Conservation (phyloP, 2,888 invertebrate species). For the Dromius quadrimaculatus region DNA sequence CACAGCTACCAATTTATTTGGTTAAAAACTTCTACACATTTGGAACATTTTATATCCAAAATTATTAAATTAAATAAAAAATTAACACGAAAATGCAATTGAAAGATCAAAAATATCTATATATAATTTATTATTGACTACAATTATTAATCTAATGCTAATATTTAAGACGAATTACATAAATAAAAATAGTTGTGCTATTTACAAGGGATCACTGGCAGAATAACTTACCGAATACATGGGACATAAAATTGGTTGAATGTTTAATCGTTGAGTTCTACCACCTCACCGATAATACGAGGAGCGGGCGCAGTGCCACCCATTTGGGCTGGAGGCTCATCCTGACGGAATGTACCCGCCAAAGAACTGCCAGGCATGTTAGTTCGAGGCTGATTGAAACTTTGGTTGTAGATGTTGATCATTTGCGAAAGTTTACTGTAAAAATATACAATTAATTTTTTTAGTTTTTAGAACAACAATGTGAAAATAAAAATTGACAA, state of each 20-base stretch:
- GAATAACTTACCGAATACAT: conserved; percentile 12
- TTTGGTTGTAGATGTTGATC: conserved; percentile 30
- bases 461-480: too few species aligned
- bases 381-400: conserved; percentile 11
- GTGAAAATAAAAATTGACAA: not conserved
- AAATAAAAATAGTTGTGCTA: conserved; percentile 24
- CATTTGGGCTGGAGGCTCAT: not conserved
- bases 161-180: not conserved
- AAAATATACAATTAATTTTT: not conserved
- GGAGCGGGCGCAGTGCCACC: conserved; percentile 1
- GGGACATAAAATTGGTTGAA: conserved; percentile 6
- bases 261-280: conserved; percentile 44
- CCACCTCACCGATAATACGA: conserved; percentile 20
- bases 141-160: conserved; percentile 28
- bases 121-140: conserved; percentile 28
- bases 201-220: conserved; percentile 32
- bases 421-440: conserved; percentile 33
- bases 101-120: conserved; percentile 26
- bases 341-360: conserved; percentile 10
- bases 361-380: conserved; percentile 19
- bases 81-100: too few species aligned
- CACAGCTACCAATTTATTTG: too few species aligned
- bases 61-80: too few species aligned
- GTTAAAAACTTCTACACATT: not conserved
- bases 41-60: too few species aligned